Conservation (phyloP, 1,140 invertebrate species). For the Ganaspis sp. region DNA sequence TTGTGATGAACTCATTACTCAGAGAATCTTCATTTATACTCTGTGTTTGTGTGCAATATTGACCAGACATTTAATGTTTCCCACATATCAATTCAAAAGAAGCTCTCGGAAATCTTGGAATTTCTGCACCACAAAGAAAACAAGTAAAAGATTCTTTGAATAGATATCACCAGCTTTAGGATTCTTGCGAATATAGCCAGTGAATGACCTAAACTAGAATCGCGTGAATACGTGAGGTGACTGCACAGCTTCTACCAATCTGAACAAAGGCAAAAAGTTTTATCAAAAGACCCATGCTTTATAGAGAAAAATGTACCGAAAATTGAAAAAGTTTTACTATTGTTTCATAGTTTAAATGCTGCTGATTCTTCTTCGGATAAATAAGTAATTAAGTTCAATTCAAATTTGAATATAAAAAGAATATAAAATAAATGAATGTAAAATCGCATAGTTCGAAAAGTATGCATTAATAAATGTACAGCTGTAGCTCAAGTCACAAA, state of each 20-base stretch:
- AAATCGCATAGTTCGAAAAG: no score
- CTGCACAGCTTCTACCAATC: neutral
- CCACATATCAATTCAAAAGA: neutral
- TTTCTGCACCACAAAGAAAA: neutral
- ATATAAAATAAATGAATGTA: no score
- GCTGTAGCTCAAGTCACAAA: no score
- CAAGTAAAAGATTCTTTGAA: neutral
- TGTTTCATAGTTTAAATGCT: neutral
- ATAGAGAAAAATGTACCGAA: neutral
- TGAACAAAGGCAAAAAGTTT: neutral
- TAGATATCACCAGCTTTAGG: neutral
- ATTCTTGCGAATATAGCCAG: neutral
- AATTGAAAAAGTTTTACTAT: neutral
- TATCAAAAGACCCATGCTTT: neutral
- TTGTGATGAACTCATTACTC: no score
- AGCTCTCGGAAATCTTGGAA: neutral
- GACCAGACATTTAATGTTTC: neutral
- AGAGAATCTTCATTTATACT: no score
- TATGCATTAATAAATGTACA: no score
- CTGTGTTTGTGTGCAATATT: no score
- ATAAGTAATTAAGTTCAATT: no score
- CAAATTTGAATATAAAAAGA: no score
- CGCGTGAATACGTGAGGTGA: constrained; percentile 12
- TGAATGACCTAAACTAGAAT: constrained; percentile 15
- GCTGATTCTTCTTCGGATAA: neutral